Conservation (phyloP, 1,140 invertebrate species). For the Zaprionus taronus region DNA sequence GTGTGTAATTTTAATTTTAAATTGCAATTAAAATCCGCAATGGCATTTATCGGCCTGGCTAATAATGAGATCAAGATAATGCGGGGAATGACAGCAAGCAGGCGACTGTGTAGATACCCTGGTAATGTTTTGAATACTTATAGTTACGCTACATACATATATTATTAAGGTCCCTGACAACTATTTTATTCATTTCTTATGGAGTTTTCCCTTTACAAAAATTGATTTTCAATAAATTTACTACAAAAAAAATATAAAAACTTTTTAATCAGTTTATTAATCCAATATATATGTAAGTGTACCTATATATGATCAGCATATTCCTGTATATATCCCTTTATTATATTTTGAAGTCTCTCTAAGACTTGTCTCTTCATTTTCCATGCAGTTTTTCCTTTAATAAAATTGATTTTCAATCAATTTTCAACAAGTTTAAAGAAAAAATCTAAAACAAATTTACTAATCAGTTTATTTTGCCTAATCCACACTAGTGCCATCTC, state of each 20-base stretch:
- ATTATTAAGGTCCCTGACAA: neutral
- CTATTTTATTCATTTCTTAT: neutral
- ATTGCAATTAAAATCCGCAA: constrained; percentile 62
- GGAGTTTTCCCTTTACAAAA: constrained; percentile 15
- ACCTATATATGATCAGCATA: too few relatives aligned
- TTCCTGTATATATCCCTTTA: too few relatives aligned
- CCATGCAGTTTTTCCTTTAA: constrained; percentile 6
- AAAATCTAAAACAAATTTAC: too few relatives aligned
- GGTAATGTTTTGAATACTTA: neutral
- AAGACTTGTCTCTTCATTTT: neutral
- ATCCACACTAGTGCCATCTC: neutral
- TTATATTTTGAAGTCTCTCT: neutral
- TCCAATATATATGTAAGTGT: too few relatives aligned
- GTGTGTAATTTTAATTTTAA: constrained; percentile 65
- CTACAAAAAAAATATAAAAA: neutral
- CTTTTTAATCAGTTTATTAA: neutral
- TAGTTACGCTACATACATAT: neutral
- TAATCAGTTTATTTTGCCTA: constrained; percentile 17
- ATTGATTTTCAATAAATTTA: constrained; percentile 30
- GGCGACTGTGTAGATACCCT: constrained; percentile 10
- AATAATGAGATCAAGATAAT: constrained; percentile 11
- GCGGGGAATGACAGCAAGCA: neutral
- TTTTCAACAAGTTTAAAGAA: neutral
- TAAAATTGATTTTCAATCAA: constrained; percentile 41
- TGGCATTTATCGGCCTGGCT: constrained; percentile 49